Percentiles rank a stretch among this genome's conserved stretches.
These are phyloP conservation scores for Seriola rivoliana DNA, from an alignment of 2,113 vertebrate species.

Conservation along the genomic window DNA sequence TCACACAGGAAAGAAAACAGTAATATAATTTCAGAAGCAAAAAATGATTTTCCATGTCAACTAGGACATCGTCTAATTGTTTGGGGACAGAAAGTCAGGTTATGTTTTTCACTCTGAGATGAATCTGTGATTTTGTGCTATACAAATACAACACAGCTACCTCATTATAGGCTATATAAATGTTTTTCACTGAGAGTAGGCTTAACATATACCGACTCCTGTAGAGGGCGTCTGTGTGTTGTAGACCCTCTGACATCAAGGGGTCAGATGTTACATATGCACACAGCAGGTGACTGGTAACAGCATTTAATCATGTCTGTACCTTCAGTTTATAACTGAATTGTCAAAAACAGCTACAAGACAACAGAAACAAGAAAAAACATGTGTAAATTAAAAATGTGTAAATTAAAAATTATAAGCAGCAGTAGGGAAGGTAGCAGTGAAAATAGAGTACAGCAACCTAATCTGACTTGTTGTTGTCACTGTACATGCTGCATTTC, in stretches of 20 bases:
- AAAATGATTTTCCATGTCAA: not conserved
- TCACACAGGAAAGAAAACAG: not conserved
- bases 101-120: not conserved
- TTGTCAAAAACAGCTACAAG: not conserved
- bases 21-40: not conserved
- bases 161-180: not conserved
- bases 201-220: not conserved
- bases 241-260: slow-evolving; percentile 5
- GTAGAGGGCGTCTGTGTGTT: slow-evolving; percentile 62
- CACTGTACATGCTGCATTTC: not conserved
- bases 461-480: not conserved
- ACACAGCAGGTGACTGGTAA: slow-evolving; percentile 7
- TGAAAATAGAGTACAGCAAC: not conserved
- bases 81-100: not conserved
- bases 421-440: not conserved
- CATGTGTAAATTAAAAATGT: not conserved
- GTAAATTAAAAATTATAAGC: not conserved
- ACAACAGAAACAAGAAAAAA: too few species aligned
- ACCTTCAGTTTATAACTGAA: not conserved
- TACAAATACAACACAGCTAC: not conserved
- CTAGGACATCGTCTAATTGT: not conserved
- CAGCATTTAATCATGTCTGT: not conserved
- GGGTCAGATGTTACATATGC: not conserved
- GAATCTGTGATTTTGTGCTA: not conserved
- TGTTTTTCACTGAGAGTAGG: too few species aligned